These are phyloP conservation scores for Engraulis encrasicolus DNA, from an alignment of 2,113 vertebrate species.

Conservation along the genomic window DNA sequence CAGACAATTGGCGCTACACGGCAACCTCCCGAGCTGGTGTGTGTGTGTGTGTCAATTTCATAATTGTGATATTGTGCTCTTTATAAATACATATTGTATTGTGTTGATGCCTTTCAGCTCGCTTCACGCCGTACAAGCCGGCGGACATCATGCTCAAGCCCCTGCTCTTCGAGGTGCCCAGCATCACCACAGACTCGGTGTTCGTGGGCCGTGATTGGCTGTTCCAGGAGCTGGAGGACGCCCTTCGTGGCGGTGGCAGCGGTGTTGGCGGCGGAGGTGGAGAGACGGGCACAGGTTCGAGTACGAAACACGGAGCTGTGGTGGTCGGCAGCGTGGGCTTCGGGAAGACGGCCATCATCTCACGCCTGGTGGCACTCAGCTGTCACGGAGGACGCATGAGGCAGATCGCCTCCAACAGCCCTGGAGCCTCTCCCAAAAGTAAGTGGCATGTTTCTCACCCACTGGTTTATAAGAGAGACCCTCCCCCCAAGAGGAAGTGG, in stretches of 20 bases:
- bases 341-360: constrained; percentile 94
- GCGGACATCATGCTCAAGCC: constrained; percentile 97
- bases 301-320: constrained; percentile 80
- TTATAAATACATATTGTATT: too few species aligned
- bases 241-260: constrained; percentile 73
- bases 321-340: constrained; percentile 93
- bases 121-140: constrained; percentile 92
- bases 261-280: constrained; percentile 43
- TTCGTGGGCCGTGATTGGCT: constrained; percentile 97
- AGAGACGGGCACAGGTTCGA: too few species aligned
- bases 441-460: constrained; percentile 41
- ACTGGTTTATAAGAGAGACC: neutral
- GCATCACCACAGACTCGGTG: constrained; percentile 96
- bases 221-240: constrained; percentile 87
- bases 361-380: constrained; percentile 88
- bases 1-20: too few species aligned
- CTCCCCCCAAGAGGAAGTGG: too few species aligned
- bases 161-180: constrained; percentile 95
- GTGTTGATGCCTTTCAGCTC: constrained; percentile 79
- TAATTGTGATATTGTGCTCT: too few species aligned
- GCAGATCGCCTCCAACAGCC: constrained; percentile 94
- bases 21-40: too few species aligned
- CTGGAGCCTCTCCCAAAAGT: constrained; percentile 85
- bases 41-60: too few species aligned
- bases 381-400: constrained; percentile 97